These are phyloP conservation scores for Epistrophe eligans DNA, from an alignment of 2,888 invertebrate genomes.

Conservation along the genomic window DNA sequence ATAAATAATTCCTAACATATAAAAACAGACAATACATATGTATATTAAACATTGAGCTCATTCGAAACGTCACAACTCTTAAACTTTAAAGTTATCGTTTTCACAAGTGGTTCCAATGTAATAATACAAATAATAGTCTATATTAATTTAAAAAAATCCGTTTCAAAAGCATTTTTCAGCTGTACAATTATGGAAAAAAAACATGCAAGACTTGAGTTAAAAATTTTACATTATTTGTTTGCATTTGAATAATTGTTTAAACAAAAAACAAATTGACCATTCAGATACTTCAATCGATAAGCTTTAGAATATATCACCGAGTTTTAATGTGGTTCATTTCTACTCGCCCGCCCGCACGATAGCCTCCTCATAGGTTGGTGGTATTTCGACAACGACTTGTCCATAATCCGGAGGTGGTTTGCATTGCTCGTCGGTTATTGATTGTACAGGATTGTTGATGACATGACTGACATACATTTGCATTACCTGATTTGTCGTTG, in stretches of 20 bases:
- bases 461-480: slow-evolving; percentile 46
- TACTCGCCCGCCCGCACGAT: neutral
- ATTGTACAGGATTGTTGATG: slow-evolving; percentile 1
- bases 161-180: too few species aligned
- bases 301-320: slow-evolving; percentile 19
- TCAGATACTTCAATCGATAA: neutral
- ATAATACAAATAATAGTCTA: too few species aligned
- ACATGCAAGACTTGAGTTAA: too few species aligned
- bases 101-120: too few species aligned
- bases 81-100: too few species aligned
- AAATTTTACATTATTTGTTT: neutral
- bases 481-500: slow-evolving; percentile 62
- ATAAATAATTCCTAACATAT: too few species aligned
- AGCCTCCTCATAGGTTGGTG: slow-evolving; percentile 65
- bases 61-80: too few species aligned
- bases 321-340: neutral
- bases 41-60: too few species aligned
- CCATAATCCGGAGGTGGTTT: slow-evolving; percentile 64
- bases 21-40: too few species aligned
- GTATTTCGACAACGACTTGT: slow-evolving; percentile 41
- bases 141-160: too few species aligned
- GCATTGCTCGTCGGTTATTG: neutral
- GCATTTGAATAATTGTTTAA: neutral
- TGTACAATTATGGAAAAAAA: too few species aligned
- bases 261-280: neutral